Evolutionary conservation across 2,797 vertebrate species (phyloP).

Genomic region (Cossypha dichroa): DNA sequence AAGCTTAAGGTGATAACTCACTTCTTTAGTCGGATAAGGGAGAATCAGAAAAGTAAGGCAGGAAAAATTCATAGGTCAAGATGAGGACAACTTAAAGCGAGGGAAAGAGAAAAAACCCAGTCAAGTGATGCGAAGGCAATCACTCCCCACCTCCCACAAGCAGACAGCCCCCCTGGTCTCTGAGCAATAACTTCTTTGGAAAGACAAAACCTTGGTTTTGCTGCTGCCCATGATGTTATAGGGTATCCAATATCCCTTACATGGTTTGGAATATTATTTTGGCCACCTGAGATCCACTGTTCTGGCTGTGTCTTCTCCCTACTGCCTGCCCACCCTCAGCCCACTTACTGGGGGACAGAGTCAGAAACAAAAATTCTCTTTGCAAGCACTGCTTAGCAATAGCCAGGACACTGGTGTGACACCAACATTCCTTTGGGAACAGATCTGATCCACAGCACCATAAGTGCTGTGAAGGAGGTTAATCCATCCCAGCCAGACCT

Average conservation of each 20-base stretch:
- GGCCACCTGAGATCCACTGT: neutral
- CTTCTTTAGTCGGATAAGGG: neutral
- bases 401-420: neutral
- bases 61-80: neutral
- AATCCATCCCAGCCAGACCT: neutral
- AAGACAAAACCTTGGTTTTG: neutral
- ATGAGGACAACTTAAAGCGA: neutral
- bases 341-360: rapidly evolving
- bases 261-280: neutral
- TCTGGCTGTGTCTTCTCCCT: neutral
- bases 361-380: neutral
- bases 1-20: neutral
- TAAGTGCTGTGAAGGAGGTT: neutral
- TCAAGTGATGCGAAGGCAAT: neutral
- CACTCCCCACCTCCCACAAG: neutral
- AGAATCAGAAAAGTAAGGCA: neutral
- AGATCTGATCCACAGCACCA: neutral
- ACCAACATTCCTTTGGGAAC: neutral
- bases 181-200: neutral
- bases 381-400: neutral
- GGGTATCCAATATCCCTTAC: neutral
- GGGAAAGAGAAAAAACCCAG: neutral
- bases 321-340: rapidly evolving
- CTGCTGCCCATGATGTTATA: neutral
- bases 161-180: neutral